Evolutionary conservation across 1,140 invertebrate genomes (phyloP), one percentile per base, ranked within the genome.

Genomic region (Anadara kagoshimensis): DNA sequence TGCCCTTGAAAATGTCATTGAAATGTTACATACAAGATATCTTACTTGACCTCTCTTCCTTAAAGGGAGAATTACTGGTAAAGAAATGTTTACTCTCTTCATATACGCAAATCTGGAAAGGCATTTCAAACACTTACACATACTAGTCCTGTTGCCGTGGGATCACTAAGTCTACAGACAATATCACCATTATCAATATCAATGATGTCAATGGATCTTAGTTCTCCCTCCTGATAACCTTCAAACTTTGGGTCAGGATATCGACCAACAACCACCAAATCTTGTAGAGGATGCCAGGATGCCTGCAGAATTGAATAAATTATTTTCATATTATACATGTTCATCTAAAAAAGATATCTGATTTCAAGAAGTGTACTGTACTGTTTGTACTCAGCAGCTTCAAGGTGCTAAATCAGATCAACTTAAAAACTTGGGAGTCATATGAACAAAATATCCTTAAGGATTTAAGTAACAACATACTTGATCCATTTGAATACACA

Each of bases 231-330:
- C 14, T 63, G 64, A 51, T 81, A 83, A 26, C 76, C 79, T 51
- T 75, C 69, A n/a, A 85, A 76, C 11, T 77, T 79, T 0, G 74
- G 78, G 71, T 87, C 85, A 16, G 88, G 89, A 72, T 88, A 89
- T 18, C 88, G 74, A 1, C 89, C 88, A 62, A 88, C 83, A 4
- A 89, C 84, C 20, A 88, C 81, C 29, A 89, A 62, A 72, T 90
- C 89, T 65, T 83, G 75, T 24, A 89, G 69, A 7, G 89, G 88
- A 72, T 89, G 86, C 89, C 89, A 90, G 12, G 78, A 76, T 16
- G 88, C 88, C 86, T 90, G 66, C 3, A 83, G 59, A 67, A 26
- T 47, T n/a, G 49, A 63, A 44, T 12, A 36, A 36, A 36, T 36
- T 3, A 3, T 2, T 36, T 36, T 2, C 29, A 36, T 36, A n/a